Base-by-base conservation (phyloP, 2,888 invertebrate genomes). In the Drosophila acutilabella region DNA sequence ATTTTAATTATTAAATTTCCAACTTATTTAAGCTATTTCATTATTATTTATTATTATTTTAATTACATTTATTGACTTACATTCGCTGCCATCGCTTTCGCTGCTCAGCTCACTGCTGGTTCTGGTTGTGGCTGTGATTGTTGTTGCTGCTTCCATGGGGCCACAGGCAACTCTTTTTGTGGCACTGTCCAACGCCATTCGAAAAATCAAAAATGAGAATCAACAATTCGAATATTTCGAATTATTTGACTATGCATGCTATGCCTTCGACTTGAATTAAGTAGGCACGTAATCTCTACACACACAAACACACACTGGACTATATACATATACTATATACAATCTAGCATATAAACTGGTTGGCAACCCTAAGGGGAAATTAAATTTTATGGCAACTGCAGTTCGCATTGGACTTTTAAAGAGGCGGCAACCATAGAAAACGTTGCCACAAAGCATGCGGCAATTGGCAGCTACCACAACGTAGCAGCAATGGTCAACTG, bases 361-460 rank as follows among this genome's bases (percentile, higher is more conserved):
- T 45, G 47, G 33, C 57, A 57, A 36, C 33, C 50, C 50, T 36
- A 14, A 14, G 7, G 60, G 52, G 56, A 87, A 87, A 81, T 81
- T 89, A 66, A 87, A 87, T 89, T 81, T 89, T 77, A 81, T 87
- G 61, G 89, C 81, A 81, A 87, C 81, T 81, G 81, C 81, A 81
- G 26, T 60, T 80, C 66, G 80, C 86, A 53, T 30, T 58, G 13
- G 44, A n/a, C 78, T 73, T 78, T 42, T 78, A 78, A 74, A 57
- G 50, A 44, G 61, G 51, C 50, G 42, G 48, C 42, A 45, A 41
- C 62, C 42, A 4, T 18, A 50, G 50, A 20, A 41, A 41, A 65
- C 67, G 67, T 52, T 65, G 78, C 52, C 64, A 59, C 54, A 79
- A 74, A 74, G 75, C 80, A 80, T 62, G 76, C 58, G 57, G 57